These are phyloP conservation scores for Fragum sueziense DNA, from an alignment of 2,888 invertebrate species.

Conservation along the genomic window DNA sequence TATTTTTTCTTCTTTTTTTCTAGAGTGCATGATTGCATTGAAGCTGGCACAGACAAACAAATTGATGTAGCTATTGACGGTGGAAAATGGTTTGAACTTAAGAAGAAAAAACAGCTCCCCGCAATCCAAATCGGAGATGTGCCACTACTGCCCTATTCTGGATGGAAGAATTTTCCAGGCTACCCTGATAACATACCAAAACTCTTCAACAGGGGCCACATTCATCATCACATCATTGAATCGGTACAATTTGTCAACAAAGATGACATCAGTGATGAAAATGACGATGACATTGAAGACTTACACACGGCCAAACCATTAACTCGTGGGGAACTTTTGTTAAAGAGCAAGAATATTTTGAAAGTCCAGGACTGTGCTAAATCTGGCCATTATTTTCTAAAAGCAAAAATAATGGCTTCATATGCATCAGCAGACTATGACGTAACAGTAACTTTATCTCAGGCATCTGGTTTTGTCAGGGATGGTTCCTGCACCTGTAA, in stretches of 20 bases:
- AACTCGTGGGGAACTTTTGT: not conserved
- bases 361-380: not conserved
- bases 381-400: not conserved
- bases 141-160: conserved; percentile 29
- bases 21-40: not conserved
- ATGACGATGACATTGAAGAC: conserved; percentile 32
- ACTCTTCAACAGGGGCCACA: conserved; percentile 37
- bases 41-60: not conserved
- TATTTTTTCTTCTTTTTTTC: no score
- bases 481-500: conserved; percentile 2
- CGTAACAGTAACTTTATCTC: no score
- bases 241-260: conserved; percentile 39
- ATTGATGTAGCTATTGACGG: not conserved
- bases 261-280: conserved; percentile 10
- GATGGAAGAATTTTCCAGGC: conserved; percentile 30
- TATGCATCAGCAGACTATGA: no score
- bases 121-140: not conserved
- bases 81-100: not conserved
- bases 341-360: not conserved
- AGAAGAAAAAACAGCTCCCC: not conserved
- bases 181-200: conserved; percentile 16
- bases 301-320: not conserved
- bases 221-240: conserved; percentile 51
- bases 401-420: no score
- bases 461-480: conserved; percentile 18